A percentile compares a stretch with the other conserved stretches of the same genome.
Evolutionary conservation across 2,113 vertebrate species (phyloP).

Genomic region (Psammodynastes pulverulentus): DNA sequence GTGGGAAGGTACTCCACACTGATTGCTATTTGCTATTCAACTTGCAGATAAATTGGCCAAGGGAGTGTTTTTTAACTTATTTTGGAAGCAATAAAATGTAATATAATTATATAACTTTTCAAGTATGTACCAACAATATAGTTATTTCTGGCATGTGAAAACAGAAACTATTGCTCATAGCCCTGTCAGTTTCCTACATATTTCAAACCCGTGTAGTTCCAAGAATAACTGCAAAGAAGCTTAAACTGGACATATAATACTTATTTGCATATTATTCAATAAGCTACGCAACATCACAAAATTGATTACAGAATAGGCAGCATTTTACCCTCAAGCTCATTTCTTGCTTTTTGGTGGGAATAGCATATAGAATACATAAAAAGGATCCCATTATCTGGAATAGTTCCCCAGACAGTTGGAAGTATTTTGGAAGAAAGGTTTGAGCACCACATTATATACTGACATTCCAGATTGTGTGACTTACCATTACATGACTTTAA

Average conservation of each 20-base stretch:
- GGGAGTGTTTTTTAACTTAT: not conserved
- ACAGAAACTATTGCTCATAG: not conserved
- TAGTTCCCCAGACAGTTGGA: constrained; percentile 22
- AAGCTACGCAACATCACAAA: constrained; percentile 15
- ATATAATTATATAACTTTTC: not conserved
- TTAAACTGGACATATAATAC: not conserved
- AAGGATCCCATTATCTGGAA: constrained; percentile 19
- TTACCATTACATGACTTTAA: constrained; percentile 25
- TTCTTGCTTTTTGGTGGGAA: constrained; percentile 9
- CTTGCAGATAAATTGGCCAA: not conserved
- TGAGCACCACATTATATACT: not conserved
- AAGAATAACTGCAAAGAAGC: not conserved
- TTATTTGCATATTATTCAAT: not conserved
- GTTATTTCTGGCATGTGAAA: not conserved
- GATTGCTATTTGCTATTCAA: not conserved
- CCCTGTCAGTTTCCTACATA: not conserved
- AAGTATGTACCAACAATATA: not conserved
- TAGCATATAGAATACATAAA: constrained; percentile 14
- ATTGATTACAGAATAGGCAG: constrained; percentile 9
- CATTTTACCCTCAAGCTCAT: constrained; percentile 3
- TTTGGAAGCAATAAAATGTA: not conserved
- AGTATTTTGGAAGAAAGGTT: constrained; percentile 17
- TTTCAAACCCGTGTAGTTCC: not conserved
- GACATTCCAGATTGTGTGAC: constrained; percentile 8
- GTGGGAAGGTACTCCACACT: not conserved